Conservation (phyloP, 2,113 vertebrate genomes). For the Sinocyclocheilus anophthalmus region DNA sequence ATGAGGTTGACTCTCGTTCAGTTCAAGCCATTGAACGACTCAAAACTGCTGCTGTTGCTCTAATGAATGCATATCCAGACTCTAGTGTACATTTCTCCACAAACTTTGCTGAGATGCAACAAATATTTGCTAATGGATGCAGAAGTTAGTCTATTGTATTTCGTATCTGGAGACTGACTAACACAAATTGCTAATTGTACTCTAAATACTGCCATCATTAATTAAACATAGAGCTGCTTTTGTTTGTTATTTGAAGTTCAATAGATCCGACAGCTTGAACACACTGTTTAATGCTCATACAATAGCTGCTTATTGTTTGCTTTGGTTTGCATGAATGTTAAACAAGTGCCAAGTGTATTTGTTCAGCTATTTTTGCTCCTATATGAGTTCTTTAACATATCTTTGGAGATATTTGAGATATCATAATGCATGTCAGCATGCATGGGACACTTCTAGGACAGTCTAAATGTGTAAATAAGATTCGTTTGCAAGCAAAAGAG, state of each 20-base stretch:
- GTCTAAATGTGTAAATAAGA: too few species aligned
- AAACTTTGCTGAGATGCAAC: slow-evolving; percentile 15
- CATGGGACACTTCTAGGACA: too few species aligned
- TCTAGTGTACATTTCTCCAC: neutral
- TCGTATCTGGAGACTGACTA: slow-evolving; percentile 21
- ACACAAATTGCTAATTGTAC: slow-evolving; percentile 26
- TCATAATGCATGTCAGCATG: too few species aligned
- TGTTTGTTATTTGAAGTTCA: slow-evolving; percentile 14
- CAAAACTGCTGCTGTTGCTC: neutral
- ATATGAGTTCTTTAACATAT: neutral
- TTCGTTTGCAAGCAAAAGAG: too few species aligned
- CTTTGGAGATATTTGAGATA: too few species aligned
- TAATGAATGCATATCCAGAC: neutral
- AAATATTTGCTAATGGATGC: slow-evolving; percentile 30
- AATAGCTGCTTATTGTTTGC: neutral
- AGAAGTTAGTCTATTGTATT: slow-evolving; percentile 31
- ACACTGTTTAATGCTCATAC: neutral
- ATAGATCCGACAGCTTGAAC: neutral
- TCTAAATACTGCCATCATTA: slow-evolving; percentile 37
- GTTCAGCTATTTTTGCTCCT: neutral
- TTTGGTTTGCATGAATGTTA: neutral
- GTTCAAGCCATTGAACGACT: neutral
- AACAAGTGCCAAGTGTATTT: neutral
- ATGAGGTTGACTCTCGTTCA: neutral
- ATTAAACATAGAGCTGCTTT: slow-evolving; percentile 35